These are phyloP conservation scores for Andricus curvator DNA, from an alignment of 2,888 invertebrate species.

Conservation along the genomic window DNA sequence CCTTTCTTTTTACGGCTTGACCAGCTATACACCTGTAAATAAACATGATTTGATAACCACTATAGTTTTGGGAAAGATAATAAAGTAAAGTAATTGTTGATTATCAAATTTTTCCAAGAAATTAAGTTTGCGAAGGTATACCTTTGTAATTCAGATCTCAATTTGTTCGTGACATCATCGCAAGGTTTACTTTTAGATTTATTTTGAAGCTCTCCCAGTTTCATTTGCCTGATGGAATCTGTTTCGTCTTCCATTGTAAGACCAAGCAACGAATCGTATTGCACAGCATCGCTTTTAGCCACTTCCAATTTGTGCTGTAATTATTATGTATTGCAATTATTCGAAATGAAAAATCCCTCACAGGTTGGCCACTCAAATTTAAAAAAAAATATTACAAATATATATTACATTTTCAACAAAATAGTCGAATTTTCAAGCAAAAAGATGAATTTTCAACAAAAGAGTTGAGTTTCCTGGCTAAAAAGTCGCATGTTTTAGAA, in stretches of 20 bases:
- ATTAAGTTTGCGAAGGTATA: slow-evolving; percentile 43
- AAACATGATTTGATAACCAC: slow-evolving; percentile 10
- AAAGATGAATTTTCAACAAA: too few relatives aligned
- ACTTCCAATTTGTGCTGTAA: slow-evolving; percentile 70
- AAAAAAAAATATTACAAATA: too few relatives aligned
- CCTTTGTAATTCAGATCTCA: slow-evolving; percentile 78
- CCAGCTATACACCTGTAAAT: slow-evolving; percentile 75
- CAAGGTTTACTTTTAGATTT: slow-evolving; percentile 73
- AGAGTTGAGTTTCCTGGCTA: too few relatives aligned
- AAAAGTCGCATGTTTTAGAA: too few relatives aligned
- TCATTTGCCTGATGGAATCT: slow-evolving; percentile 72
- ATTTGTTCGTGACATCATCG: slow-evolving; percentile 76
- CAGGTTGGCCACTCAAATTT: too few relatives aligned
- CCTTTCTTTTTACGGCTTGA: slow-evolving; percentile 79
- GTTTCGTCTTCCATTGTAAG: slow-evolving; percentile 70
- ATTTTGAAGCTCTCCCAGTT: slow-evolving; percentile 65
- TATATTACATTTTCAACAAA: too few relatives aligned
- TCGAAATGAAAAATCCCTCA: too few relatives aligned
- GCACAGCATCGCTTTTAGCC: slow-evolving; percentile 67
- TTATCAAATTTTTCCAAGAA: background rate
- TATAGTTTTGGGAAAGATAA: background rate
- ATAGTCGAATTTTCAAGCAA: too few relatives aligned
- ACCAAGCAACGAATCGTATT: slow-evolving; percentile 70
- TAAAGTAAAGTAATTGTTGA: background rate
- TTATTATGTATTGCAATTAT: slow-evolving; percentile 1